Conservation (phyloP, 2,113 vertebrate species). For the Etia nguti region DNA sequence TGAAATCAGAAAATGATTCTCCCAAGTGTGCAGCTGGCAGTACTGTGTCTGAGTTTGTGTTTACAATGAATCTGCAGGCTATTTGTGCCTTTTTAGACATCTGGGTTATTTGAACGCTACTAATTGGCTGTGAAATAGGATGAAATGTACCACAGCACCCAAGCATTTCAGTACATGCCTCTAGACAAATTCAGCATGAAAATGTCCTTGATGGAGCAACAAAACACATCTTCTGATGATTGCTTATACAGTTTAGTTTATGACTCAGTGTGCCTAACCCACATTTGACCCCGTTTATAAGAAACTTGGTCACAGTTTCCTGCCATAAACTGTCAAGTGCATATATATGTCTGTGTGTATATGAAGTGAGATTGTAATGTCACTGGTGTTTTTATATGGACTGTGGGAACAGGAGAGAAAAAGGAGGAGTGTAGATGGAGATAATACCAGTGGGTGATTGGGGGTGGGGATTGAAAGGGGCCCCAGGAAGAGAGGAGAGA, state of each 20-base stretch:
- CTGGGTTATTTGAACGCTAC: not conserved
- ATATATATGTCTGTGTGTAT: not conserved
- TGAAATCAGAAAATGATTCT: not conserved
- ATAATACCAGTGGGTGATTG: slow-evolving; percentile 20
- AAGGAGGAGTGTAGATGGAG: slow-evolving; percentile 1
- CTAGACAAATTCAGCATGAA: not conserved
- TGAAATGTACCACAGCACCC: not conserved
- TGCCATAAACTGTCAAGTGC: not conserved
- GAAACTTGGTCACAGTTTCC: not conserved
- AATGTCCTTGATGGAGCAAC: not conserved
- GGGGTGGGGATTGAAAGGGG: slow-evolving; percentile 1
- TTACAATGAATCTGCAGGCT: not conserved
- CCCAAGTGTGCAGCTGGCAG: not conserved
- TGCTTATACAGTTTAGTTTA: not conserved
- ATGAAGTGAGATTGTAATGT: not conserved
- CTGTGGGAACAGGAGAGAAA: slow-evolving; percentile 55
- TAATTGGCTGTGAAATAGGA: slow-evolving; percentile 1
- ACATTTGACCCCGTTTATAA: not conserved
- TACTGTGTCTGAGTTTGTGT: not conserved
- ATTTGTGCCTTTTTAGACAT: not conserved
- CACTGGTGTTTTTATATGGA: slow-evolving; percentile 17
- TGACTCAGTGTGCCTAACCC: not conserved
- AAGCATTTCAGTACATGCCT: not conserved
- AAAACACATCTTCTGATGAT: not conserved
- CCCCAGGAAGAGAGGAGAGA: slow-evolving; percentile 32